Percentiles rank a stretch among this genome's conserved stretches.
phyloP scores from a whole-genome alignment of 2,888 invertebrate genomes.

The Cerastis leucographa region DNA sequence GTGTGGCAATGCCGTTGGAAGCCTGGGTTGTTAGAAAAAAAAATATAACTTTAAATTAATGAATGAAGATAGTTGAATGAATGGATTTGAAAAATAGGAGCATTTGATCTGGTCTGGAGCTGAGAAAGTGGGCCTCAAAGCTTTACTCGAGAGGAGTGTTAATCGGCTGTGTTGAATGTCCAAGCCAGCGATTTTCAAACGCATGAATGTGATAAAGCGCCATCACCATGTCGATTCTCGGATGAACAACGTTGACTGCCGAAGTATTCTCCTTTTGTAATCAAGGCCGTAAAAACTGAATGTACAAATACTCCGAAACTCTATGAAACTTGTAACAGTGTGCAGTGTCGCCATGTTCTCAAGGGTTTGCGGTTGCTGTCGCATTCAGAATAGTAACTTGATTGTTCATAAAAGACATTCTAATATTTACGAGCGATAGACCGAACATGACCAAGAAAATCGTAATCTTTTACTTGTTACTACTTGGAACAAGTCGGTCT shows the following conservation, averaged over 20 bases:
- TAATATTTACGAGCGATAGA: no score
- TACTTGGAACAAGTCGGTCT: no score
- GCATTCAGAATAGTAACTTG: no score
- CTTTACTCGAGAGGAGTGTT: not conserved
- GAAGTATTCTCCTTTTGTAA: not conserved
- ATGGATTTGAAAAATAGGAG: not conserved
- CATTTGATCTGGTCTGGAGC: not conserved
- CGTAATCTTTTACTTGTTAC: no score
- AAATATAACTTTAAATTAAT: not conserved
- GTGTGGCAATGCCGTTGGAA: slow-evolving; percentile 97
- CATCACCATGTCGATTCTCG: not conserved
- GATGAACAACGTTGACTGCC: not conserved
- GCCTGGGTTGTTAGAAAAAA: slow-evolving; percentile 91
- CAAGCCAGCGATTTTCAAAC: not conserved
- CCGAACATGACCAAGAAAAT: no score
- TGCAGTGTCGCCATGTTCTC: no score
- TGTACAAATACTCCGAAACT: no score
- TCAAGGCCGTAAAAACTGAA: not conserved
- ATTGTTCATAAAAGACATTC: no score
- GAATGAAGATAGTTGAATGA: not conserved
- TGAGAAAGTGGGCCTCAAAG: not conserved
- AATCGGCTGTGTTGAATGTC: not conserved
- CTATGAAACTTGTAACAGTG: no score
- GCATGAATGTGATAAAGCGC: not conserved
- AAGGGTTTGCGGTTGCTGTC: no score